These are phyloP conservation scores for Gallinago solitaria DNA, from an alignment of 2,797 vertebrate species.

Conservation along the genomic window DNA sequence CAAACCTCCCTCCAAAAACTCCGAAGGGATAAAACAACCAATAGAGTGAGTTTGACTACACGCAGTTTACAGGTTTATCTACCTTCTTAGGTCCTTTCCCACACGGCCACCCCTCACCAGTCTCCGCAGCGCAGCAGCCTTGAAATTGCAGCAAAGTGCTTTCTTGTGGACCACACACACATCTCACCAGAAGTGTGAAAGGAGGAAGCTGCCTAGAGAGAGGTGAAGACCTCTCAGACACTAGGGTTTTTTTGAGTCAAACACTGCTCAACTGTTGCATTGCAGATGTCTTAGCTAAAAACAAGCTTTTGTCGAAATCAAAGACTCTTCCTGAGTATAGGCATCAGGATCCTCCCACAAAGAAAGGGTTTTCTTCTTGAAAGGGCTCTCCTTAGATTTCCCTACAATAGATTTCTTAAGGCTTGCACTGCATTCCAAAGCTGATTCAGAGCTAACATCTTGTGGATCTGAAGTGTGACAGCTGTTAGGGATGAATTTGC, in stretches of 20 bases:
- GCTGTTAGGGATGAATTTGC: not conserved
- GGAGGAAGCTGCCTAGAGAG: constrained; percentile 25
- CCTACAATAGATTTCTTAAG: constrained; percentile 24
- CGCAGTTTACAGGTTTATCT: not conserved
- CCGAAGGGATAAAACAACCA: not conserved
- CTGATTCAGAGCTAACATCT: not conserved
- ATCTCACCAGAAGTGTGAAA: not conserved
- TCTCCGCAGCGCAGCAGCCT: not conserved
- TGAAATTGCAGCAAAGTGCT: not conserved
- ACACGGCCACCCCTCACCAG: not conserved
- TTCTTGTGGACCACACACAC: not conserved
- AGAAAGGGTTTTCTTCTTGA: constrained; percentile 31
- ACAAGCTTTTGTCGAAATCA: not conserved
- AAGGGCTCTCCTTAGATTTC: constrained; percentile 16
- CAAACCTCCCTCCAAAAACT: not conserved
- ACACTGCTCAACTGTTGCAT: constrained; percentile 32
- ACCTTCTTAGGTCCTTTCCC: not conserved
- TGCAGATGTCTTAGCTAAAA: constrained; percentile 38
- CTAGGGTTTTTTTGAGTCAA: not conserved
- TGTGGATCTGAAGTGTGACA: not conserved
- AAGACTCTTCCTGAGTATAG: not conserved
- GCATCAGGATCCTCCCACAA: not conserved
- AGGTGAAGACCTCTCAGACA: constrained; percentile 14
- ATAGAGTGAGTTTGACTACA: not conserved
- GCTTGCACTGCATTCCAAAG: not conserved